These are phyloP conservation scores for Manis crassicaudata DNA, from an alignment of 2,797 vertebrate genomes.

Conservation along the genomic window DNA sequence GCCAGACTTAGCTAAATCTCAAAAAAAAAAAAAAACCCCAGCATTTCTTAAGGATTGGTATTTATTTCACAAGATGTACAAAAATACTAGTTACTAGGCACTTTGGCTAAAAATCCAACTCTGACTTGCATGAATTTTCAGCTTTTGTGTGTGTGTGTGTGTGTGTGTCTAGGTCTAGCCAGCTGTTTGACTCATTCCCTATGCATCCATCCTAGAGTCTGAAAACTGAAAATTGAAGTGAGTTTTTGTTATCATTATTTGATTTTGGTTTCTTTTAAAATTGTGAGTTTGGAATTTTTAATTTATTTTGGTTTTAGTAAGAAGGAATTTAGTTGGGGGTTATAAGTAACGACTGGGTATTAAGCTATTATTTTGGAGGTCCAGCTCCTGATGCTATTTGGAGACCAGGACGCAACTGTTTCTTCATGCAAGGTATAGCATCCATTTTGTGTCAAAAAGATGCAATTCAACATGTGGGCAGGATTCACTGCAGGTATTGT, in stretches of 20 bases:
- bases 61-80: constrained; percentile 67
- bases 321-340: background rate
- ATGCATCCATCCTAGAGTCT: background rate
- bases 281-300: background rate
- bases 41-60: constrained; percentile 58
- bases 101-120: constrained; percentile 57
- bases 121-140: constrained; percentile 58
- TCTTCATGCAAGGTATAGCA: background rate
- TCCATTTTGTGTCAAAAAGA: background rate
- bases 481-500: background rate
- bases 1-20: constrained; percentile 55
- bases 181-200: constrained; percentile 5
- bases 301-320: background rate
- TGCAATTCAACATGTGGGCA: background rate
- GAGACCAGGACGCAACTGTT: background rate
- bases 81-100: constrained; percentile 61
- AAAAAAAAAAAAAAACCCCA: background rate
- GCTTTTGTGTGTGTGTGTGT: background rate
- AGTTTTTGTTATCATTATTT: background rate
- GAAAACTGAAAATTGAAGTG: background rate
- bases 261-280: constrained; percentile 7
- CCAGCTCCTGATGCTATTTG: background rate
- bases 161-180: background rate
- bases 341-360: background rate
- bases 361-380: background rate